Base-by-base conservation (phyloP, 2,797 vertebrate species). In the Cheirogaleus major region DNA sequence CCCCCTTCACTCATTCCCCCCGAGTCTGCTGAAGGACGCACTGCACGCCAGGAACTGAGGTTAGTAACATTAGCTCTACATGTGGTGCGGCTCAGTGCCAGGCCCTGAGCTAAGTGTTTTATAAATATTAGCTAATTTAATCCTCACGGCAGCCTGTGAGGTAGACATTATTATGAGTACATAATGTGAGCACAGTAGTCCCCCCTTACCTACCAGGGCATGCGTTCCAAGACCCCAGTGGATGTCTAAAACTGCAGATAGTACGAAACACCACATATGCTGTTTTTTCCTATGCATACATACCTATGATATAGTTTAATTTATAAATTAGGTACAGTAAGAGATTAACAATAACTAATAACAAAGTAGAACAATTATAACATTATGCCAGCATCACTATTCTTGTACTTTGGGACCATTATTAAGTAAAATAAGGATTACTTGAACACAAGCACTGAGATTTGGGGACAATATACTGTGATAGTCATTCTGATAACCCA, bases 51-150 rank as follows among this genome's bases (percentile, higher is more conserved):
- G 59, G 20, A 65, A 30, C 27, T 69, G 35, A 35, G 27, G 38
- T 59, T 69, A 55, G n/a, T 43, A 41, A 48, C 27, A 7, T 11
- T 15, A 43, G 43, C 57, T 35, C 45, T 45, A 18, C 11, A 6
- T 38, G 11, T 67, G 11, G 12, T 11, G 7, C n/a, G n/a, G 87
- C 57, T 85, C 10, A 30, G 32, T 15, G 82, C 81, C 75, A 81
- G 67, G 22, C 17, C 73, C 67, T 91, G 87, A 93, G 73, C 61
- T 93, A 84, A 82, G 45, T 85, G 63, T 73, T 85, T 43, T 67
- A 73, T 65, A 63, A 85, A 65, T 79, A 80, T 23, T 90, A 80
- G 43, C 22, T 45, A 41, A 82, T 22, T 78, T 78, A 82, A 52
- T 27, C 35, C 35, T 79, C n/a, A 57, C 50, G 8, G 55, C 27